These are phyloP conservation scores for Lordiphosa fenestrarum DNA, from an alignment of 2,888 invertebrate genomes.

Conservation along the genomic window DNA sequence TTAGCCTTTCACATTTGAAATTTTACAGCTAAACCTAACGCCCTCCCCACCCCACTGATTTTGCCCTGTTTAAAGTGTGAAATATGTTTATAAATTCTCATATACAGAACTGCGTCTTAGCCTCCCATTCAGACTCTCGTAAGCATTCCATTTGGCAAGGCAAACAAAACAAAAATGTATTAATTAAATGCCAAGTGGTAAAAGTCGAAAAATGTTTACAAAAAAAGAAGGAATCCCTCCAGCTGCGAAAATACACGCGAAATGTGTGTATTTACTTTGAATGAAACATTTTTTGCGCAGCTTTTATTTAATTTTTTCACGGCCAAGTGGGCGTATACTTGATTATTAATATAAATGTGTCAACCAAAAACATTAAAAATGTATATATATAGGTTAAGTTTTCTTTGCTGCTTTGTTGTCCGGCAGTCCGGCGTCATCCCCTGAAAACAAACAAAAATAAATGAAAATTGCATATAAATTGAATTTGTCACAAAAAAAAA, in stretches of 20 bases:
- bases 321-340: conserved; percentile 46
- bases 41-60: neutral
- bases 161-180: conserved; percentile 41
- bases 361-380: conserved; percentile 22
- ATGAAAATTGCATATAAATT: conserved; percentile 37
- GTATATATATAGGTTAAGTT: conserved; percentile 15
- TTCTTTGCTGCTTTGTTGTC: conserved; percentile 18
- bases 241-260: conserved; percentile 55
- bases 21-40: neutral
- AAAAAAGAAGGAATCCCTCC: conserved; percentile 22
- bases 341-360: conserved; percentile 33
- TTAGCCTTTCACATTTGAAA: conserved; percentile 48
- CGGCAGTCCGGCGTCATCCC: conserved; percentile 20
- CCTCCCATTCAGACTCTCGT: conserved; percentile 23
- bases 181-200: conserved; percentile 49
- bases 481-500: conserved; percentile 28
- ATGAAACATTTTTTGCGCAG: conserved; percentile 32
- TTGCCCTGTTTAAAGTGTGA: conserved; percentile 26
- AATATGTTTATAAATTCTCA: conserved; percentile 33
- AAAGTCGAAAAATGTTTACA: conserved; percentile 52
- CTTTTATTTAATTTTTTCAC: conserved; percentile 36
- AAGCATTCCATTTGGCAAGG: conserved; percentile 33
- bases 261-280: conserved; percentile 38
- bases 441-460: conserved; percentile 26
- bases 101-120: conserved; percentile 52